phyloP scores from a whole-genome alignment of 1,140 invertebrate species.

The Papilio polytes region DNA sequence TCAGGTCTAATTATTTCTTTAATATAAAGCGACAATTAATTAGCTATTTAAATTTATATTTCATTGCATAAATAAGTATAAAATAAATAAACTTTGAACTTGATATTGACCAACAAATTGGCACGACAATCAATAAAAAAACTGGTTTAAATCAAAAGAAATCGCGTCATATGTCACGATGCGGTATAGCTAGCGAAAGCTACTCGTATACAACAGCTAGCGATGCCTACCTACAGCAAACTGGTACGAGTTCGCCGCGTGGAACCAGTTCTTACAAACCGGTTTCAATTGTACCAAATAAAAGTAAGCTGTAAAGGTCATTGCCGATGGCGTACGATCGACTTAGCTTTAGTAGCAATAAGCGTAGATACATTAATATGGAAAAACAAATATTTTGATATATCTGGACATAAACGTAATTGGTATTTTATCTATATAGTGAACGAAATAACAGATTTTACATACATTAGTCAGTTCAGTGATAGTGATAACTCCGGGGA shows the following conservation, averaged over 20 bases:
- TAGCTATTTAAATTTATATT: no score
- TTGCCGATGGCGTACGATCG: conserved; percentile 61
- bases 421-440: neutral
- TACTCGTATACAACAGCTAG: neutral
- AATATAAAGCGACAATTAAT: no score
- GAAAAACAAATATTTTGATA: neutral
- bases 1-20: neutral
- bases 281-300: conserved; percentile 72
- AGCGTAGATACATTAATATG: neutral
- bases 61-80: no score
- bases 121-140: neutral
- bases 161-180: neutral
- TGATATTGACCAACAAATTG: conserved; percentile 5
- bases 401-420: no score
- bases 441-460: neutral
- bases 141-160: neutral
- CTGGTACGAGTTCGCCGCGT: conserved; percentile 49
- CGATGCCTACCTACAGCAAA: neutral
- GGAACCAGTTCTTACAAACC: conserved; percentile 61
- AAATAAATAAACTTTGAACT: conserved; percentile 18
- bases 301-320: conserved; percentile 72
- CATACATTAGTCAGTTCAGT: neutral
- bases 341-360: conserved; percentile 25
- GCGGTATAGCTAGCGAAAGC: neutral
- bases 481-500: neutral